Base-by-base conservation (phyloP, 2,888 invertebrate genomes). In the Frankliniella intonsa region DNA sequence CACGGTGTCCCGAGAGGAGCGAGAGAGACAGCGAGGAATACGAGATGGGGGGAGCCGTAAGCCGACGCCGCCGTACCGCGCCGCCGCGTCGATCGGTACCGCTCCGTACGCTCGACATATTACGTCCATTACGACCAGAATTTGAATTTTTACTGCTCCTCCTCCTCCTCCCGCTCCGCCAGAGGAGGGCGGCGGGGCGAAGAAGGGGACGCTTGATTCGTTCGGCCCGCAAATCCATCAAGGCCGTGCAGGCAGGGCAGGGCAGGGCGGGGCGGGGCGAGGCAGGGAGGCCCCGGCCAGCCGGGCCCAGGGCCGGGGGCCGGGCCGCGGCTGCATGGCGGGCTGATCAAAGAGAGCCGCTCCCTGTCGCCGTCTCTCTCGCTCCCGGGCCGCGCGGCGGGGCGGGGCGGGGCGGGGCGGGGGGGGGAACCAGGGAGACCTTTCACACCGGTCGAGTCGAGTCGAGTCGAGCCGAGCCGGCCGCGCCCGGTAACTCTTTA, bases 191-290 rank as follows among this genome's bases (percentile, higher is more conserved):
- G 3, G 69, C 9, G 25, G 69, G 69, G 22, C 69, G 22, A 19
- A 76, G 69, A 25, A n/a, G 69, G 55, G 69, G 69, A 22, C 69
- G 69, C 69, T 76, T 76, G 69, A 76, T 76, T 76, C 69, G 69
- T 76, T 76, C 69, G 69, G 69, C 22, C 69, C 69, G 69, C 69
- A 76, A 76, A 76, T 76, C 69, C 69, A 76, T 76, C 69, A 76
- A 76, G 69, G 25, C 25, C 69, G 38, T 38, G 38, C 38, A 38
- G 38, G 38, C 38, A 38, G 38, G 38, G 38, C 38, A 38, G 38
- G 38, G 38, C 38, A 38, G 38, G 38, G 38, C 38, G 2, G 3
- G 38, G 38, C 38, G 38, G 38, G 38, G 38, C 38, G 38, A 5
- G 38, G 38, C 38, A 38, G 38, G 38, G 38, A 38, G 38, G 38